phyloP scores from a whole-genome alignment of 2,797 vertebrate species.

The Dermochelys coriacea region DNA sequence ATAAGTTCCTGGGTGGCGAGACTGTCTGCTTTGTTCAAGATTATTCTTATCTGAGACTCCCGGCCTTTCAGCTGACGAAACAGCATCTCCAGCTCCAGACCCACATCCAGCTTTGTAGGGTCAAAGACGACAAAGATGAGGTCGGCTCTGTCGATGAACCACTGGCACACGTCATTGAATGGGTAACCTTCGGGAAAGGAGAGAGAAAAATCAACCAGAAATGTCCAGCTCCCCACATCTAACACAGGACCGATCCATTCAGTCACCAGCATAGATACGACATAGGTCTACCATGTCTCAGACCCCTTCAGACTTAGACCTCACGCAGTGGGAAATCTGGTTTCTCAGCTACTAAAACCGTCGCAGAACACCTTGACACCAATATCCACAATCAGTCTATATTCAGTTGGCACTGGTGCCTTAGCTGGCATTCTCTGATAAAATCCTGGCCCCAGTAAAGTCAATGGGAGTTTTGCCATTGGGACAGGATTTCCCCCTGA shows the following conservation, averaged over 20 bases:
- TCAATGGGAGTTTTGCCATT: background rate
- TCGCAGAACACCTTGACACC: background rate
- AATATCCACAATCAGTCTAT: background rate
- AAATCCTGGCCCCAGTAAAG: background rate
- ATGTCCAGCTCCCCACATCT: background rate
- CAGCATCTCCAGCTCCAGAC: slow-evolving; percentile 96
- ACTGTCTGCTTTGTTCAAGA: slow-evolving; percentile 97
- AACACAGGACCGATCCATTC: background rate
- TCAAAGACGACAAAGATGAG: slow-evolving; percentile 99
- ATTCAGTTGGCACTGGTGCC: background rate
- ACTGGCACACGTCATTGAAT: slow-evolving; percentile 98
- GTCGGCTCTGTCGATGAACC: slow-evolving; percentile 98
- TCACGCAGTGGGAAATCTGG: background rate
- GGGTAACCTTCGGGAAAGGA: slow-evolving; percentile 89
- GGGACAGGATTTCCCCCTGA: no score
- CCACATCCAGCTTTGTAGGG: slow-evolving; percentile 97
- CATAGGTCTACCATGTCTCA: background rate
- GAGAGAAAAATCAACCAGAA: slow-evolving; percentile 39
- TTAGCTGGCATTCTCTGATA: background rate
- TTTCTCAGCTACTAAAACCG: slow-evolving; percentile 5
- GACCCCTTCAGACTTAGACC: accelerated
- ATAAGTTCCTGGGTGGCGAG: slow-evolving; percentile 97
- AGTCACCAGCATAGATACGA: background rate
- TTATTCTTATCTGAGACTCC: slow-evolving; percentile 98
- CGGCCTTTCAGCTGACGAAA: slow-evolving; percentile 97